phyloP scores from a whole-genome alignment of 2,113 vertebrate species.

The Heterocephalus glaber region DNA sequence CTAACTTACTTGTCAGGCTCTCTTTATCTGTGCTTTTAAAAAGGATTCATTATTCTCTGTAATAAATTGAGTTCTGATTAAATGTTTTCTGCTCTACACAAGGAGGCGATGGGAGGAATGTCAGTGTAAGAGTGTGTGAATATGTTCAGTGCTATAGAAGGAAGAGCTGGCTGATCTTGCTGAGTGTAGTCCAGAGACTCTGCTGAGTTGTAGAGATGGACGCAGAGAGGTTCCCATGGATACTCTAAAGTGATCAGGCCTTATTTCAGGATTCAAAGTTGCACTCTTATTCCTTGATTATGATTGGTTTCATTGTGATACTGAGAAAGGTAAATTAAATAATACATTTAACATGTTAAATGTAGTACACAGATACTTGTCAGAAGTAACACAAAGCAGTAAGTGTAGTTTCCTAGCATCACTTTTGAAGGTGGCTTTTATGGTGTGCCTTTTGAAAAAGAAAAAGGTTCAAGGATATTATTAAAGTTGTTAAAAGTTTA shows the following conservation, averaged over 20 bases:
- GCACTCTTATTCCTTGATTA: slow-evolving; percentile 31
- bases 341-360: slow-evolving; percentile 44
- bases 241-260: not conserved
- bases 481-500: slow-evolving; percentile 72
- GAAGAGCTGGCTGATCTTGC: not conserved
- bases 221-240: not conserved
- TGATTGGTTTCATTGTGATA: slow-evolving; percentile 40
- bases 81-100: not conserved
- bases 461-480: slow-evolving; percentile 74
- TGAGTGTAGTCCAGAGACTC: not conserved
- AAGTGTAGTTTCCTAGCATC: slow-evolving; percentile 61
- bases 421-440: slow-evolving; percentile 67
- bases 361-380: slow-evolving; percentile 61
- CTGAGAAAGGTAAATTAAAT: slow-evolving; percentile 67
- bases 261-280: not conserved
- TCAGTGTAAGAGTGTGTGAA: not conserved
- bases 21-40: slow-evolving; percentile 55
- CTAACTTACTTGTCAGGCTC: slow-evolving; percentile 67
- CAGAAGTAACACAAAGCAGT: slow-evolving; percentile 50
- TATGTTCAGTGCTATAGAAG: not conserved
- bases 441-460: slow-evolving; percentile 53
- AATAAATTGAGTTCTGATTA: slow-evolving; percentile 44
- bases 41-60: slow-evolving; percentile 68
- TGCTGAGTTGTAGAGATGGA: not conserved
- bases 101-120: slow-evolving; percentile 41